phyloP scores from a whole-genome alignment of 2,797 vertebrate genomes.

The Sebastes baramenuke region DNA sequence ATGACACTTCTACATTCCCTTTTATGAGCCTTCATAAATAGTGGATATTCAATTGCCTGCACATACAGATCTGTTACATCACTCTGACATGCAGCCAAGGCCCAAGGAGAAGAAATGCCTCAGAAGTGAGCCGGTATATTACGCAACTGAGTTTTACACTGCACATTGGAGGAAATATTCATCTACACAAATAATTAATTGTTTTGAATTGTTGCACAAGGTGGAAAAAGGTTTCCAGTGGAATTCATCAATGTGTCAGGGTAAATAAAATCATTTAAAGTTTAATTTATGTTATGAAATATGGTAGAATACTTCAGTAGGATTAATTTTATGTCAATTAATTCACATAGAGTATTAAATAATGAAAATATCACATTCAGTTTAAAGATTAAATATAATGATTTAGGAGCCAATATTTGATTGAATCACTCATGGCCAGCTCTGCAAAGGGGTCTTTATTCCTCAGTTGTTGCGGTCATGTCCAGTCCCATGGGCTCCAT shows the following conservation, averaged over 20 bases:
- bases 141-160: background rate
- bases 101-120: constrained; percentile 10
- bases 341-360: constrained; percentile 5
- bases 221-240: background rate
- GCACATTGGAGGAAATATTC: constrained; percentile 16
- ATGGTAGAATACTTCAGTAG: background rate
- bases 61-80: constrained; percentile 56
- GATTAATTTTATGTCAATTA: background rate
- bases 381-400: constrained; percentile 1
- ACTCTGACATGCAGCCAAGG: constrained; percentile 39
- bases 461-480: background rate
- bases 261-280: background rate
- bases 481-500: background rate
- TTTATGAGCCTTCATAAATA: constrained; percentile 58
- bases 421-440: background rate
- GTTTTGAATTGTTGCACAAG: constrained; percentile 7
- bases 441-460: background rate
- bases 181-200: constrained; percentile 14
- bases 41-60: constrained; percentile 39
- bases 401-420: background rate
- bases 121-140: constrained; percentile 3
- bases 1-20: constrained; percentile 43
- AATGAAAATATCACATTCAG: background rate
- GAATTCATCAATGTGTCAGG: background rate
- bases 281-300: background rate